These are phyloP conservation scores for Myotis brandtii DNA, from an alignment of 2,113 vertebrate species.

Conservation along the genomic window DNA sequence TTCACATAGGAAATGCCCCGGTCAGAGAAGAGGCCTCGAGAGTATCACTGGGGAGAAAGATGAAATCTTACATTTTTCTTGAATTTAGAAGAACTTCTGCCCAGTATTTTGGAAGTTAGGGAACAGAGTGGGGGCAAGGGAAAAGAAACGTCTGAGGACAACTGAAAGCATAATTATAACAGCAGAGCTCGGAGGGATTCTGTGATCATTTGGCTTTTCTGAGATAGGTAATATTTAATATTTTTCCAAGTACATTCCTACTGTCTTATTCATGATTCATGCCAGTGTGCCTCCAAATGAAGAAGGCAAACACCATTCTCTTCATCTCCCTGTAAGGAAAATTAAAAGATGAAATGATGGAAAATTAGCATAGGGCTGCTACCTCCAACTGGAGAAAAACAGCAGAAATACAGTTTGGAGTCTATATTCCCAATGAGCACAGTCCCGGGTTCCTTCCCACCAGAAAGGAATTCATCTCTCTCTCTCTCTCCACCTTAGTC, in stretches of 20 bases:
- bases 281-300: background rate
- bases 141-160: background rate
- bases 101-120: background rate
- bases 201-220: background rate
- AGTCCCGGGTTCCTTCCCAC: background rate
- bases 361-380: background rate
- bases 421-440: background rate
- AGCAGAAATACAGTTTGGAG: background rate
- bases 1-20: background rate
- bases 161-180: background rate
- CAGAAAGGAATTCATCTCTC: background rate
- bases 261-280: background rate
- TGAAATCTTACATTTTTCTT: background rate
- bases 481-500: background rate
- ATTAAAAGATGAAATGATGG: background rate
- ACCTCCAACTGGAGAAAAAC: background rate
- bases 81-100: slow-evolving; percentile 29
- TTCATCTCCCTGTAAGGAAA: background rate
- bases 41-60: background rate
- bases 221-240: background rate
- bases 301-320: background rate
- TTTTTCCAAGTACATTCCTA: slow-evolving; percentile 3
- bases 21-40: background rate
- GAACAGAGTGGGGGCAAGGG: background rate
- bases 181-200: background rate